Conservation (phyloP, 2,888 invertebrate species). For the Laothoe populi region DNA sequence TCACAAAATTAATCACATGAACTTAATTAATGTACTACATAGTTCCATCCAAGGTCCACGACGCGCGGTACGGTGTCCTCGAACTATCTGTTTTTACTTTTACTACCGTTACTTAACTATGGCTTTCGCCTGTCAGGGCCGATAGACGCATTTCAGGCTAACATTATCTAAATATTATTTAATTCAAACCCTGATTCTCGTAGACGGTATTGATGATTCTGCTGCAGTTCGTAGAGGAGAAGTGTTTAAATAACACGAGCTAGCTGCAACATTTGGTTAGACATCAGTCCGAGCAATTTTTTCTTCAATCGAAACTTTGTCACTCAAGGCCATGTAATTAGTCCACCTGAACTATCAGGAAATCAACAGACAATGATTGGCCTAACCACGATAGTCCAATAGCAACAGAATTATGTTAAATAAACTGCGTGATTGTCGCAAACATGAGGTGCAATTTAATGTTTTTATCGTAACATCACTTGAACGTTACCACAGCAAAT, state of each 20-base stretch:
- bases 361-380: neutral
- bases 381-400: neutral
- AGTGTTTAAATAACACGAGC: no score
- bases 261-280: neutral
- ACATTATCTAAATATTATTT: neutral
- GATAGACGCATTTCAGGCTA: slow-evolving; percentile 5
- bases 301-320: neutral
- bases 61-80: neutral
- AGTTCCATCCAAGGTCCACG: neutral
- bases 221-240: no score
- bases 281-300: neutral
- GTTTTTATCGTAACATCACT: slow-evolving; percentile 33
- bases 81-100: neutral
- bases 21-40: no score
- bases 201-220: no score
- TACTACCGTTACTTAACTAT: slow-evolving; percentile 3
- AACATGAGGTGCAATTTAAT: slow-evolving; percentile 34
- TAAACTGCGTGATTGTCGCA: slow-evolving; percentile 31
- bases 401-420: slow-evolving; percentile 35
- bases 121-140: neutral
- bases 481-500: slow-evolving; percentile 20
- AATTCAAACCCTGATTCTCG: neutral
- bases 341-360: neutral
- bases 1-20: neutral
- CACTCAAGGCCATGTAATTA: neutral